Evolutionary conservation across 2,113 vertebrate genomes (phyloP).

Genomic region (Psammodynastes pulverulentus): DNA sequence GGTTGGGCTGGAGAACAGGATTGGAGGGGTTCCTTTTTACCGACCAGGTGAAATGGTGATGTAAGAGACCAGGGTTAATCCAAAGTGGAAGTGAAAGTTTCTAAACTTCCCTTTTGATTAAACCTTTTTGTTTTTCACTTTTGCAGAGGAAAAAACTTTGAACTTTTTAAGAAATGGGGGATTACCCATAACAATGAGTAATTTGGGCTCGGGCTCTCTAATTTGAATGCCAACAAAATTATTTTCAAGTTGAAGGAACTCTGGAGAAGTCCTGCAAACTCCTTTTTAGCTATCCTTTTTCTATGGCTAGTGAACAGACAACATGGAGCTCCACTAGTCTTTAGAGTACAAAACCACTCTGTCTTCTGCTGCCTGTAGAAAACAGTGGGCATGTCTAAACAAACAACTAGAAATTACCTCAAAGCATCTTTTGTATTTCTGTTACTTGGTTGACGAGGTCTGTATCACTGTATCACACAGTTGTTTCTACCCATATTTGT

Average conservation of each 20-base stretch:
- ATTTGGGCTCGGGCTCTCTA: no score
- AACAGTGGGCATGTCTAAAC: background rate
- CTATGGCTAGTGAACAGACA: background rate
- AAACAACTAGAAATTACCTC: constrained; percentile 4
- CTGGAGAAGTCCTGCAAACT: background rate
- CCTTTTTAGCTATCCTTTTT: background rate
- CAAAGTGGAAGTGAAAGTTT: background rate
- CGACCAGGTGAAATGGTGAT: background rate
- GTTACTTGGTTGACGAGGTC: background rate
- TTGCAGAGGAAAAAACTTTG: background rate
- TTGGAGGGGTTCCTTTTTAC: background rate
- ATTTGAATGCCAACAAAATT: background rate
- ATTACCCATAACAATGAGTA: background rate
- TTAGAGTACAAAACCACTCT: background rate
- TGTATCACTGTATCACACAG: background rate
- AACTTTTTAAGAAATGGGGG: background rate
- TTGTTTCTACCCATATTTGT: background rate
- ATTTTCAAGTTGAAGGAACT: background rate
- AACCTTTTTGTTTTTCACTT: background rate
- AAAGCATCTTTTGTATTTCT: constrained; percentile 3
- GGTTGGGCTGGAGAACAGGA: background rate
- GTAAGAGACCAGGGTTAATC: background rate
- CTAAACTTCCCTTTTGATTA: background rate
- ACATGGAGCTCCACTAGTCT: background rate
- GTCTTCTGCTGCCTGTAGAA: background rate